A percentile compares a stretch with the other conserved stretches of the same genome.
phyloP scores from a whole-genome alignment of 2,888 invertebrate genomes.

The Corythucha ciliata region DNA sequence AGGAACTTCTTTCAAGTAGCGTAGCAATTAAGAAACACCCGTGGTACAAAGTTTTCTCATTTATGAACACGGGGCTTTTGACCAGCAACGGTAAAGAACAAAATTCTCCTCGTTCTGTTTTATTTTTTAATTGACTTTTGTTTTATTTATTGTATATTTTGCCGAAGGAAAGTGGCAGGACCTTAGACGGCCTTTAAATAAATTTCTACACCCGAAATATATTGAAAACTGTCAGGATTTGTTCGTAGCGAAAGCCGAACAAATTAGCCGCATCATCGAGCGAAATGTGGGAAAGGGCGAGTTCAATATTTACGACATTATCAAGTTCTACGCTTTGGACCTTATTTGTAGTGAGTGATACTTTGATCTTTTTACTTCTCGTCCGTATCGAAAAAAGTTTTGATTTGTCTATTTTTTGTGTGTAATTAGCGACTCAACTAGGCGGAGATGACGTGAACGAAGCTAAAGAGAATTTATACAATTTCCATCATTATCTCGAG shows the following conservation, averaged over 20 bases:
- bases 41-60: constrained; percentile 16
- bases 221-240: constrained; percentile 8
- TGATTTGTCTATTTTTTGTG: background rate
- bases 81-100: constrained; percentile 10
- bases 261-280: constrained; percentile 1
- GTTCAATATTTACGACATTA: constrained; percentile 6
- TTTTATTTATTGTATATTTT: background rate
- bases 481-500: constrained; percentile 11
- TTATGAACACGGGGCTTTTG: constrained; percentile 10
- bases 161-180: constrained; percentile 15
- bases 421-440: constrained; percentile 10
- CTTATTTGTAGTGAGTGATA: constrained; percentile 4
- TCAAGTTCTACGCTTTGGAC: constrained; percentile 14
- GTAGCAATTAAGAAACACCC: constrained; percentile 11
- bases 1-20: constrained; percentile 4
- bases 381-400: background rate
- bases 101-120: background rate
- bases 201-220: constrained; percentile 7
- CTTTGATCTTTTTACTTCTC: background rate
- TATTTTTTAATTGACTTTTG: background rate
- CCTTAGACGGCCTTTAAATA: background rate
- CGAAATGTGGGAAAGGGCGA: constrained; percentile 11
- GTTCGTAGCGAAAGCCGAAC: constrained; percentile 12
- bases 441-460: constrained; percentile 18
- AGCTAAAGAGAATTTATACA: constrained; percentile 12